Conservation (phyloP, 2,113 vertebrate genomes). For the Ochotona curzoniae region DNA sequence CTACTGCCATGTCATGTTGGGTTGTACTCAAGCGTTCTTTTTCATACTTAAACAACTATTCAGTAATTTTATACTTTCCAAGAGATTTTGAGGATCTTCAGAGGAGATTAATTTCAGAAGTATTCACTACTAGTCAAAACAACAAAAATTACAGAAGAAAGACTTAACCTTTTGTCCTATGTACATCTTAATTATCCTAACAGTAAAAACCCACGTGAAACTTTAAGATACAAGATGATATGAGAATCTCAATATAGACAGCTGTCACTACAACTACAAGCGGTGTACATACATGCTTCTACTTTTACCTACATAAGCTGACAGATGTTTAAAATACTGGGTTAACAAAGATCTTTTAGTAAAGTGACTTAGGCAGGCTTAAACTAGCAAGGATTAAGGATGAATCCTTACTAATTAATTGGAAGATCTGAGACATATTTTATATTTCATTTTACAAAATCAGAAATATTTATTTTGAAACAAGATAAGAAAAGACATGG, state of each 20-base stretch:
- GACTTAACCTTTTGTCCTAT: slow-evolving; percentile 69
- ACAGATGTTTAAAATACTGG: slow-evolving; percentile 81
- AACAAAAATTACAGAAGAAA: slow-evolving; percentile 43
- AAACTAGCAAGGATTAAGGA: slow-evolving; percentile 82
- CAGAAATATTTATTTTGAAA: slow-evolving; percentile 82
- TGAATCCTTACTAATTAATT: slow-evolving; percentile 83
- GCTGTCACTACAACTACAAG: slow-evolving; percentile 76
- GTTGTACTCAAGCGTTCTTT: slow-evolving; percentile 52
- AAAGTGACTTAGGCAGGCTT: slow-evolving; percentile 84
- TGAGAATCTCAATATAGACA: slow-evolving; percentile 69
- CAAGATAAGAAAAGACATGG: slow-evolving; percentile 79
- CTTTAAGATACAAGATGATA: slow-evolving; percentile 69
- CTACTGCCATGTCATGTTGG: slow-evolving; percentile 17
- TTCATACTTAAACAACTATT: slow-evolving; percentile 63
- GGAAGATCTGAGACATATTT: slow-evolving; percentile 83
- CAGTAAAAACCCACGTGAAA: slow-evolving; percentile 67
- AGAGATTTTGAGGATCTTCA: slow-evolving; percentile 68
- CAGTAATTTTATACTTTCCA: slow-evolving; percentile 64
- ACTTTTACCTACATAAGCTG: slow-evolving; percentile 77
- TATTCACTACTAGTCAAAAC: slow-evolving; percentile 62
- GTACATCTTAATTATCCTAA: slow-evolving; percentile 76
- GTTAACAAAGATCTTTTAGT: slow-evolving; percentile 83
- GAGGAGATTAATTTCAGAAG: slow-evolving; percentile 57
- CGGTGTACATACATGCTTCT: slow-evolving; percentile 77
- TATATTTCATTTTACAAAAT: slow-evolving; percentile 83